Base-by-base conservation (phyloP, 2,888 invertebrate genomes). In the Chrysomela aeneicollis region DNA sequence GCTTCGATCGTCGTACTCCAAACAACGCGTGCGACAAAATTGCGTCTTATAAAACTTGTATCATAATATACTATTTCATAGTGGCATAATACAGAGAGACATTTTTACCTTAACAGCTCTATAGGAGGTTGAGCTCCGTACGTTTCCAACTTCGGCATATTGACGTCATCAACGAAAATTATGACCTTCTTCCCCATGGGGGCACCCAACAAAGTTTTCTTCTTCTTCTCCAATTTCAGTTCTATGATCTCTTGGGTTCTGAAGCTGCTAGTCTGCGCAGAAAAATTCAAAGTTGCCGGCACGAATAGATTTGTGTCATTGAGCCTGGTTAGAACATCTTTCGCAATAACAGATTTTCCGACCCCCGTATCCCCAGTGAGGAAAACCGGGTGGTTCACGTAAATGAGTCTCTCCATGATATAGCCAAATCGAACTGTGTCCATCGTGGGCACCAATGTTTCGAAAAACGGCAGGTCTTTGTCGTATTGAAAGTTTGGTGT, bases 51-150 rank as follows among this genome's bases (percentile, higher is more conserved):
- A n/a, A n/a, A n/a, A n/a, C n/a, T n/a, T n/a, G n/a, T n/a, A n/a
- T n/a, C n/a, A n/a, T n/a, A n/a, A n/a, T n/a, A n/a, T n/a, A n/a
- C n/a, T n/a, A n/a, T n/a, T n/a, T n/a, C n/a, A n/a, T n/a, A n/a
- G n/a, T n/a, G n/a, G n/a, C n/a, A n/a, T n/a, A n/a, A n/a, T n/a
- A n/a, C n/a, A n/a, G n/a, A n/a, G n/a, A n/a, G n/a, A n/a, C n/a
- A n/a, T n/a, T 10, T 9, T 55, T 81, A 91, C 89, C 95, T 86
- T 21, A 97, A 84, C 22, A 97, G 82, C 83, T 97, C 97, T 63
- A 96, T 92, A 0, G 96, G 93, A 5, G 96, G 95, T 78, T 96
- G 96, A 9, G 95, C 92, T 8, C 96, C 97, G 76, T 95, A 97
- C 0, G 90, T 89, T 81, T 92, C 95, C 75, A 90, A 84, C 78